Evolutionary conservation across 2,113 vertebrate species (phyloP).

Genomic region (Antennarius striatus): DNA sequence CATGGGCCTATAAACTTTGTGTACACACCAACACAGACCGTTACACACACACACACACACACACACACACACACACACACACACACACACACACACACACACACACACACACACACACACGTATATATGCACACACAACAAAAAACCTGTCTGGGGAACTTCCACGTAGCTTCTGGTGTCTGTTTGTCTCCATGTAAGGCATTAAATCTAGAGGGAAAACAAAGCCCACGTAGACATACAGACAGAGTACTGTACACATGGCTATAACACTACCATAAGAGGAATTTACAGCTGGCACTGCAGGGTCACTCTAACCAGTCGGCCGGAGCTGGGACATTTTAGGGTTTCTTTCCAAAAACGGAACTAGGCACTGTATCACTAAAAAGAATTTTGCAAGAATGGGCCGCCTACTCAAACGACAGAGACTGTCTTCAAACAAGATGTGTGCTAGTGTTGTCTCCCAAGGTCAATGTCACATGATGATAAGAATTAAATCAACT

Average conservation of each 20-base stretch:
- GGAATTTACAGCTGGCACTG: constrained; percentile 68
- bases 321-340: constrained; percentile 63
- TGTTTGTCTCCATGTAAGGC: constrained; percentile 81
- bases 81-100: constrained; percentile 24
- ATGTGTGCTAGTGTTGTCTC: constrained; percentile 21
- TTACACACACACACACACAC: constrained; percentile 23
- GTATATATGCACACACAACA: constrained; percentile 47
- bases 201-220: constrained; percentile 73
- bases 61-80: constrained; percentile 17
- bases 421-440: constrained; percentile 35
- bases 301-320: constrained; percentile 61
- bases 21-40: constrained; percentile 49
- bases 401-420: constrained; percentile 24
- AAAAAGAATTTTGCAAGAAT: constrained; percentile 51
- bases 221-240: constrained; percentile 61
- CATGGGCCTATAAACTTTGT: constrained; percentile 62
- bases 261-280: constrained; percentile 74
- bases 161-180: constrained; percentile 62
- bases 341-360: constrained; percentile 75
- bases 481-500: constrained; percentile 49
- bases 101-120: constrained; percentile 15
- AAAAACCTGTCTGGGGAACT: constrained; percentile 65
- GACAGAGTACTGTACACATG: constrained; percentile 51
- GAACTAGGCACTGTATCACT: constrained; percentile 44
- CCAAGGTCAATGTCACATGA: constrained; percentile 23